Base-by-base conservation (phyloP, 2,113 vertebrate species). In the Podarcis raffonei region DNA sequence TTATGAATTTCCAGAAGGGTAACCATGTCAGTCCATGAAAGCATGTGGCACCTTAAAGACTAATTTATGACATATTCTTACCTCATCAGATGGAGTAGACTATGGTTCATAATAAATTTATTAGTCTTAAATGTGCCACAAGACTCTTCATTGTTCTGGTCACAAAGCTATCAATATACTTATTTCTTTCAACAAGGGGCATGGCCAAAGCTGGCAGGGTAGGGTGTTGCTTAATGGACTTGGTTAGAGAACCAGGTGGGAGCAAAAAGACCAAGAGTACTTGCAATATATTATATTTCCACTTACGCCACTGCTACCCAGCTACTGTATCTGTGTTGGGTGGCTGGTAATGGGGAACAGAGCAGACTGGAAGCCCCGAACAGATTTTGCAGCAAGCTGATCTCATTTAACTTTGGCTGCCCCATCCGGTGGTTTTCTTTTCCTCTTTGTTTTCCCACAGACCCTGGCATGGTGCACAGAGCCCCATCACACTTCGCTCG, bases 401-500 rank as follows among this genome's bases (percentile, higher is more conserved):
- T n/a, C n/a, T n/a, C n/a, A 9, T 83, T 85, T 71, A 59, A 82
- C 30, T 83, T 42, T 74, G 9, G 12, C 11, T 42, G 12, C 35
- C 25, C 16, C 22, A 57, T 48, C 0, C 3, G 79, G 27, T 6
- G 23, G 30, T 62, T 22, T 8, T 57, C 16, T 35, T 91, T 74
- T 16, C 74, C 69, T 42, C 57, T 1, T 23, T 79, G 11, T 83
- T 80, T 89, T 57, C 88, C 20, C 35, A 72, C 9, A 97, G 97
- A 97, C 90, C 96, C 97, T 0, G 97, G 97, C 90, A 95, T 95
- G 79, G 92, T 97, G 53, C 96, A 97, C 87, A 97, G 97, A 90
- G 94, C 94, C 82, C 87, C 96, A 5, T 97, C 97, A 27, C 97
- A 98, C 92, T 97, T 97, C 9, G 97, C 98, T 12, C 98, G 98